Evolutionary conservation across 2,888 invertebrate species (phyloP).

Genomic region (Protophormia terraenovae): DNA sequence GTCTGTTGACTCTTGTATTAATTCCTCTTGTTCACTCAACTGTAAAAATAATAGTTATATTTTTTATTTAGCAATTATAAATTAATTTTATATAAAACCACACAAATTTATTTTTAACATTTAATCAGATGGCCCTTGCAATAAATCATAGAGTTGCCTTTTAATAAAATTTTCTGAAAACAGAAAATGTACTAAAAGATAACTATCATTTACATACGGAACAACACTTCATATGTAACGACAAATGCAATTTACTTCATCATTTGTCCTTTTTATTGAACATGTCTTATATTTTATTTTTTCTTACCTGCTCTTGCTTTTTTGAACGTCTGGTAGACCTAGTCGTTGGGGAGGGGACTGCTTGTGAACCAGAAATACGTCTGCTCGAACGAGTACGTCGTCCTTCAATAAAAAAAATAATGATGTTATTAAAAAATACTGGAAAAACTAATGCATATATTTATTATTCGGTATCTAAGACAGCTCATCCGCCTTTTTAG

Average conservation of each 20-base stretch:
- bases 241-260: slow-evolving; percentile 77
- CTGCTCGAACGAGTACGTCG: slow-evolving; percentile 84
- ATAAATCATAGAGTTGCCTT: slow-evolving; percentile 73
- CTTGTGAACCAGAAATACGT: slow-evolving; percentile 75
- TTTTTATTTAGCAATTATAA: not conserved
- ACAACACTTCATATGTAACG: slow-evolving; percentile 81
- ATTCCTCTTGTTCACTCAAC: slow-evolving; percentile 71
- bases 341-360: slow-evolving; percentile 74
- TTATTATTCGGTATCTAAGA: not conserved
- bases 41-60: slow-evolving; percentile 49
- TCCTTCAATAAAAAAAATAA: slow-evolving; percentile 73
- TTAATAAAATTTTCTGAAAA: not conserved
- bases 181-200: not conserved
- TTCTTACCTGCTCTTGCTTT: slow-evolving; percentile 80
- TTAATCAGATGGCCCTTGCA: slow-evolving; percentile 82
- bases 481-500: slow-evolving; percentile 34
- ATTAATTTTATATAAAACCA: not conserved
- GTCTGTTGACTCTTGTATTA: slow-evolving; percentile 30
- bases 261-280: slow-evolving; percentile 70
- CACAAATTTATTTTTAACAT: slow-evolving; percentile 14
- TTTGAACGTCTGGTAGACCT: slow-evolving; percentile 76
- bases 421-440: not conserved
- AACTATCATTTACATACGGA: slow-evolving; percentile 81
- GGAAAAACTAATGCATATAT: not conserved
- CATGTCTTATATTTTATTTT: not conserved